Percentiles rank a stretch among this genome's conserved stretches.
These are phyloP conservation scores for Xyrichtys novacula DNA, from an alignment of 2,797 vertebrate genomes.

Conservation along the genomic window DNA sequence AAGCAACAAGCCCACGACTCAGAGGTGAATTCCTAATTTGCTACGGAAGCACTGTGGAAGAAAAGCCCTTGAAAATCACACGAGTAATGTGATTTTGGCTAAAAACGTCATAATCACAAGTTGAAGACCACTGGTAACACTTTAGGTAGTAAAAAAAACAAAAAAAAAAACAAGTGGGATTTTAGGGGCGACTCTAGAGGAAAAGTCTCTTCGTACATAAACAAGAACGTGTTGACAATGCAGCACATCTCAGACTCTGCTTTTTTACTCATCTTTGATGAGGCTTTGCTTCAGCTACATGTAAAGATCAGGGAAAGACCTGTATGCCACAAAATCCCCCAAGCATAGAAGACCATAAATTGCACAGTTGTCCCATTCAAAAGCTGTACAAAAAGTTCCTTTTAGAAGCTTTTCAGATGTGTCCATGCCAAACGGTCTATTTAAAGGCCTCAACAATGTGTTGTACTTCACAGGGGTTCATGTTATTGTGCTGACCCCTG, in stretches of 20 bases:
- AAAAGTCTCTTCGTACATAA: not conserved
- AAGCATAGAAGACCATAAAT: not conserved
- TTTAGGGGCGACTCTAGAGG: not conserved
- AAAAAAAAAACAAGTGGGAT: too few relatives aligned
- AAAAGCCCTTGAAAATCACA: too few relatives aligned
- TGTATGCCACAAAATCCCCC: not conserved
- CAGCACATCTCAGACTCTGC: not conserved
- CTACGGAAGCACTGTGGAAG: too few relatives aligned
- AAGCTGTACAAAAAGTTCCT: not conserved
- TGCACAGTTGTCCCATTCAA: not conserved
- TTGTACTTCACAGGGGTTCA: conserved; percentile 8
- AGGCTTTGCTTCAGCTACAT: not conserved
- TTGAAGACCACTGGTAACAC: too few relatives aligned
- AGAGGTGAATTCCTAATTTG: too few relatives aligned
- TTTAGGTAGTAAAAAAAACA: too few relatives aligned
- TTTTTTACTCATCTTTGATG: not conserved
- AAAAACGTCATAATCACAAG: too few relatives aligned
- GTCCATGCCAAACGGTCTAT: conserved; percentile 8
- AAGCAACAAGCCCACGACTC: too few relatives aligned
- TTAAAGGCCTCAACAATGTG: not conserved
- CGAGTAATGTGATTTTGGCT: too few relatives aligned
- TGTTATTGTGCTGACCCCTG: conserved; percentile 42
- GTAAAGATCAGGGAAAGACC: not conserved
- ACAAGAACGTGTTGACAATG: not conserved
- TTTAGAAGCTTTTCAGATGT: conserved; percentile 9